Conservation (phyloP, 2,888 invertebrate species). For the Odontocolon sp. region DNA sequence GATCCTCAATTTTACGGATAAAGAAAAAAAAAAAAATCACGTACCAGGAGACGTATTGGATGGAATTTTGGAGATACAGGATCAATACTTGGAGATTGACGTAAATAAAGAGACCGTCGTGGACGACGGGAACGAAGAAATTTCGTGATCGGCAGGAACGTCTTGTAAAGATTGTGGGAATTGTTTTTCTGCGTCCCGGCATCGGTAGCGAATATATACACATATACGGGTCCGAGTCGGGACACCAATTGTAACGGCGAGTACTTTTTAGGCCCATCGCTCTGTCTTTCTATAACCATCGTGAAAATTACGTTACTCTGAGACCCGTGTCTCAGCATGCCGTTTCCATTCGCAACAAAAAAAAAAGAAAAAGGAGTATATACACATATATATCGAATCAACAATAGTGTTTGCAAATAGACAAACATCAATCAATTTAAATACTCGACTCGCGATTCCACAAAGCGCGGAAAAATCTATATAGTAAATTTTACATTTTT, state of each 20-base stretch:
- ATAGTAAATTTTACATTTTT: too few relatives aligned
- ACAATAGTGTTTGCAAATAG: slow-evolving; percentile 35
- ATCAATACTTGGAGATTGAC: slow-evolving; percentile 45
- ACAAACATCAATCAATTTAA: neutral
- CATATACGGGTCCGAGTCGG: slow-evolving; percentile 65
- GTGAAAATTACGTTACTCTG: slow-evolving; percentile 28
- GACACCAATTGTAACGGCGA: slow-evolving; percentile 76
- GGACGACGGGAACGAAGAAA: slow-evolving; percentile 39
- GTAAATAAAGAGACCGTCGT: slow-evolving; percentile 47
- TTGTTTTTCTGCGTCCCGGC: slow-evolving; percentile 79
- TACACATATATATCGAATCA: neutral
- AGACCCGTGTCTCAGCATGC: neutral
- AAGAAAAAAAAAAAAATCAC: slow-evolving; percentile 46
- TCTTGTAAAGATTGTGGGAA: slow-evolving; percentile 78
- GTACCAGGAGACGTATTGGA: slow-evolving; percentile 37
- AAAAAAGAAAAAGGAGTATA: too few relatives aligned
- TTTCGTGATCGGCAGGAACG: slow-evolving; percentile 68
- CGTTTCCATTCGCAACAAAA: neutral
- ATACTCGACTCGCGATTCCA: too few relatives aligned
- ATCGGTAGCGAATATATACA: slow-evolving; percentile 49
- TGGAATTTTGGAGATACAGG: slow-evolving; percentile 12
- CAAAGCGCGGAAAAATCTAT: too few relatives aligned
- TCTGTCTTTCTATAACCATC: slow-evolving; percentile 62
- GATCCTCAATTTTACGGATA: slow-evolving; percentile 29
- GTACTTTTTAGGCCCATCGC: slow-evolving; percentile 71